These are phyloP conservation scores for Glaucomys volans DNA, from an alignment of 2,113 vertebrate species.

Conservation along the genomic window DNA sequence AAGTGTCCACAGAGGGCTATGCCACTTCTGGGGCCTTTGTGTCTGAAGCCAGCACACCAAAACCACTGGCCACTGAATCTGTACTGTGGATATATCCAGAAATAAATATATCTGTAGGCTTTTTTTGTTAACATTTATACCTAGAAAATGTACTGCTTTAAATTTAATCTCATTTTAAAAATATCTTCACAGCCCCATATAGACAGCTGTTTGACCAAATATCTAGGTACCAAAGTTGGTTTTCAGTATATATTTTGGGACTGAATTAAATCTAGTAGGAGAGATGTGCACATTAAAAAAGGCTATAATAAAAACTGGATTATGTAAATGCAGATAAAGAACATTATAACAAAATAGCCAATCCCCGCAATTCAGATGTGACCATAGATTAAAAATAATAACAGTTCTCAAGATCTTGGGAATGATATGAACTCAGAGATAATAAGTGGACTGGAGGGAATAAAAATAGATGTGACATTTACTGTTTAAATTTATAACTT, in stretches of 20 bases:
- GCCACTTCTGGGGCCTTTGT: constrained; percentile 93
- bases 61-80: constrained; percentile 85
- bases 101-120: background rate
- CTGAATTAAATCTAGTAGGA: background rate
- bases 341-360: constrained; percentile 19
- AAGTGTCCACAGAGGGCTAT: constrained; percentile 89
- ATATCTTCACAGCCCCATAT: background rate
- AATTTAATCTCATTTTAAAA: constrained; percentile 9
- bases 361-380: background rate
- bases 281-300: background rate
- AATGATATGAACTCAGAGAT: background rate
- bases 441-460: background rate
- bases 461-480: background rate
- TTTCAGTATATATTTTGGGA: background rate
- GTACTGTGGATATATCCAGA: too few species aligned
- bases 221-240: background rate
- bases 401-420: background rate
- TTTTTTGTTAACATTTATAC: background rate
- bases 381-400: background rate
- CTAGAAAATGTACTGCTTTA: background rate
- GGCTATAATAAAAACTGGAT: background rate
- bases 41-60: constrained; percentile 92
- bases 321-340: background rate
- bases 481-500: background rate
- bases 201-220: constrained; percentile 9